Base-by-base conservation (phyloP, 2,888 invertebrate genomes). In the Dyspetes luteomarginatus region DNA sequence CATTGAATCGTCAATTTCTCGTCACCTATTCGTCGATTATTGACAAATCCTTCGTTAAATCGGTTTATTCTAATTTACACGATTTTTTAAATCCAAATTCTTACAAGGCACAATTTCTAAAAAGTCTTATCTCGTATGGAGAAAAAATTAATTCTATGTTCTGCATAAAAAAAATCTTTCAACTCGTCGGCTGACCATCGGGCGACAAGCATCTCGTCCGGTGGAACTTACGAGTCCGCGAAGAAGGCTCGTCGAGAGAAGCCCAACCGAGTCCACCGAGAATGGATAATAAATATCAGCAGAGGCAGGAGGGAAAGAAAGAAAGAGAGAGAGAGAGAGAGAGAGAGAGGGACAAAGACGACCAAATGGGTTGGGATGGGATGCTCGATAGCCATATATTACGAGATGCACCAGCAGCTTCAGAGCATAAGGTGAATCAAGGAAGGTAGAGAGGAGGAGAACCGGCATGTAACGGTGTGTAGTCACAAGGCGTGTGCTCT, bases 381-480 rank as follows among this genome's bases (percentile, higher is more conserved):
- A 65, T 80, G 64, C 69, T 65, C 79, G 79, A 80, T 80, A 80
- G 79, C 76, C 75, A 71, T 80, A 75, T 80, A 80, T 80, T 72
- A 80, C 75, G 72, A 62, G 69, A 78, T 67, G 74, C 62, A 62
- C 52, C 64, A 73, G 60, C 74, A 9, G 43, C 30, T 28, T 22
- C 50, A 17, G n/a, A 55, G 68, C 81, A 62, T 60, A 77, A 82
- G 75, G 68, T 67, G 72, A 80, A 72, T 56, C 75, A 78, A 82
- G 76, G 81, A 81, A 84, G 81, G 62, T 56, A 76, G 62, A 76
- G 43, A 74, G 69, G 71, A 69, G 17, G 15, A 15, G 65, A 71
- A 77, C 64, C 58, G 76, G 69, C 83, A 69, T 73, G 78, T 85
- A 86, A 86, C 86, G 86, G 86, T 86, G 75, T 48, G 74, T 50